A percentile compares a stretch with the other conserved stretches of the same genome.
Evolutionary conservation across 2,888 invertebrate genomes (phyloP).

Genomic region (Perizoma flavofasciatum): DNA sequence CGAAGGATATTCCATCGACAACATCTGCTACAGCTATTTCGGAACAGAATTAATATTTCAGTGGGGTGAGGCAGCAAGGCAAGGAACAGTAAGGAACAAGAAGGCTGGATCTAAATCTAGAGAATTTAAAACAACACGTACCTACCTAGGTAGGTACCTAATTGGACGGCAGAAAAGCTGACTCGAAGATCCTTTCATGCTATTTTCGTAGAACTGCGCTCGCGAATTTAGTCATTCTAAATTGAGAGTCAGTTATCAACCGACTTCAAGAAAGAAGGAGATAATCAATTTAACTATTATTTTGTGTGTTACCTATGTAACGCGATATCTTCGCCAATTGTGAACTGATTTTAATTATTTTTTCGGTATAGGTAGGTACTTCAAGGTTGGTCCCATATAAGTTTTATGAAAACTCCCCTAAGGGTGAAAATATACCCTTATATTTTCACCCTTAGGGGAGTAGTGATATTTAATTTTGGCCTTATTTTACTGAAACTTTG

Average conservation of each 20-base stretch:
- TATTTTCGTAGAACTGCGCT: slow-evolving; percentile 18
- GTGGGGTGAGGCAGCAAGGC: slow-evolving; percentile 29
- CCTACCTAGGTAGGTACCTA: slow-evolving; percentile 39
- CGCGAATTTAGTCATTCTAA: not conserved
- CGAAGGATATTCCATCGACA: slow-evolving; percentile 43
- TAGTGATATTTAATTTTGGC: too few relatives aligned
- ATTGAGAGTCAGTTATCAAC: not conserved
- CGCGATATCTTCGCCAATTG: too few relatives aligned
- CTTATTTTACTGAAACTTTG: too few relatives aligned
- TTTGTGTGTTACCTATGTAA: too few relatives aligned
- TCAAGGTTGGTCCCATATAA: too few relatives aligned
- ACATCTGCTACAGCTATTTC: slow-evolving; percentile 35
- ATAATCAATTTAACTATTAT: too few relatives aligned
- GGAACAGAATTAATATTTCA: slow-evolving; percentile 55
- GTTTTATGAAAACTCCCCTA: too few relatives aligned
- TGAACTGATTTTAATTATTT: too few relatives aligned
- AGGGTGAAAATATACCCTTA: too few relatives aligned
- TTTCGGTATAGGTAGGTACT: too few relatives aligned
- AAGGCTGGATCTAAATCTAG: slow-evolving; percentile 57
- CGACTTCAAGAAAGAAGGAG: too few relatives aligned
- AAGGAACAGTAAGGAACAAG: slow-evolving; percentile 39
- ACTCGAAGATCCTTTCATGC: slow-evolving; percentile 30
- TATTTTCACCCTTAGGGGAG: too few relatives aligned
- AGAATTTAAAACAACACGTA: slow-evolving; percentile 48
- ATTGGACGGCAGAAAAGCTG: slow-evolving; percentile 57